Percentiles rank a stretch among this genome's conserved stretches.
Evolutionary conservation across 1,140 invertebrate species (phyloP).

Genomic region (Drosophila lacteicornis): DNA sequence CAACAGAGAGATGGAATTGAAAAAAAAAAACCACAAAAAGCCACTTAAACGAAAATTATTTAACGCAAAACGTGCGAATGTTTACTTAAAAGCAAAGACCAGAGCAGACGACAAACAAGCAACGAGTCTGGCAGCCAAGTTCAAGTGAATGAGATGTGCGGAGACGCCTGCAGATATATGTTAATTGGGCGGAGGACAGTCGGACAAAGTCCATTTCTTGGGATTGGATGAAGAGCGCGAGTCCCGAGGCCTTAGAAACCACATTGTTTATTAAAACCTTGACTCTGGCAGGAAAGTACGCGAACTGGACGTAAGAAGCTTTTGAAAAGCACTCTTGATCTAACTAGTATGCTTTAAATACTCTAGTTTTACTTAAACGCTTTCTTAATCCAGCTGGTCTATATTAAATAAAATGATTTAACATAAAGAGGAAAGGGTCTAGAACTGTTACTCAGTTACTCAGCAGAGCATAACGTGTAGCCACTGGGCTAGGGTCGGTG

Average conservation of each 20-base stretch:
- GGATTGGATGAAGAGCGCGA: neutral
- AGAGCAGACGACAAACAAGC: constrained; percentile 25
- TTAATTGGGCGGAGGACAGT: constrained; percentile 6
- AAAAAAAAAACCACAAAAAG: constrained; percentile 6
- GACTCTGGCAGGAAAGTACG: too few species aligned
- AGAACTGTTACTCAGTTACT: neutral
- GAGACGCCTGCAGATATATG: neutral
- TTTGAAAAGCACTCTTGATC: neutral
- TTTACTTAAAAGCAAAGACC: constrained; percentile 49
- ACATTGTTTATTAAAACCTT: neutral
- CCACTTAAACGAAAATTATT: constrained; percentile 63
- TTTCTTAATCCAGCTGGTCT: too few species aligned
- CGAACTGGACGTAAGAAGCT: neutral
- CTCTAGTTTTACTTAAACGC: too few species aligned
- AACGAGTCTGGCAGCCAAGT: constrained; percentile 10
- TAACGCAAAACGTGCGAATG: constrained; percentile 69
- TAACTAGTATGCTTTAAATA: too few species aligned
- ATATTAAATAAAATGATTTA: too few species aligned
- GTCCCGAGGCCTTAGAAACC: too few species aligned
- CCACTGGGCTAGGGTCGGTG: neutral
- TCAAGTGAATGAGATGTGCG: constrained; percentile 3
- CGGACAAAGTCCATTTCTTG: constrained; percentile 1
- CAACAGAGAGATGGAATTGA: constrained; percentile 7
- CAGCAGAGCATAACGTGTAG: neutral
- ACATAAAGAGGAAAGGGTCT: neutral